phyloP scores from a whole-genome alignment of 1,140 invertebrate genomes.

The Atopsyche davidsoni region DNA sequence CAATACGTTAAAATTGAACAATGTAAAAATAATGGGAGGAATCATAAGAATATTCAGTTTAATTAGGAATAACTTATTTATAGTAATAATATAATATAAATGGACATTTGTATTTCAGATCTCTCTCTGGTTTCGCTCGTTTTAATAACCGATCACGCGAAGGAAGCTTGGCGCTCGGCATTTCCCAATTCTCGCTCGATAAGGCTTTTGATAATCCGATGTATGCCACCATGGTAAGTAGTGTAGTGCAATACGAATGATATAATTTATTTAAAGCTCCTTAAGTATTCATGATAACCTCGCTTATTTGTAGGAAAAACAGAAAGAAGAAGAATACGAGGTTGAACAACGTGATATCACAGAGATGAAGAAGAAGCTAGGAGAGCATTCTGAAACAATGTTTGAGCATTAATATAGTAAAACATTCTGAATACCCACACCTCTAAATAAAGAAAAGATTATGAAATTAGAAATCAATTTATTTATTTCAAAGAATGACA shows the following conservation, averaged over 20 bases:
- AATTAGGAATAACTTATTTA: too few relatives aligned
- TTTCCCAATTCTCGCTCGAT: conserved; percentile 14
- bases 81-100: too few relatives aligned
- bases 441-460: too few relatives aligned
- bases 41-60: too few relatives aligned
- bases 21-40: too few relatives aligned
- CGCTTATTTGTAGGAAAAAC: conserved; percentile 7
- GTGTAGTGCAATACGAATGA: not conserved
- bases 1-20: too few relatives aligned
- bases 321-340: conserved; percentile 7
- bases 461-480: too few relatives aligned
- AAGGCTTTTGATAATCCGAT: conserved; percentile 22
- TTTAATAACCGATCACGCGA: conserved; percentile 19
- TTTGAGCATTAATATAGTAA: too few relatives aligned
- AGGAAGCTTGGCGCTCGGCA: conserved; percentile 13
- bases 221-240: conserved; percentile 14
- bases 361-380: not conserved
- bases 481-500: too few relatives aligned
- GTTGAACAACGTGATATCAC: conserved; percentile 7
- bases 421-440: too few relatives aligned
- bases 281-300: not conserved
- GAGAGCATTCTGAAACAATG: too few relatives aligned
- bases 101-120: too few relatives aligned
- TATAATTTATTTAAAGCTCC: not conserved
- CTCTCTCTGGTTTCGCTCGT: conserved; percentile 14